phyloP scores from a whole-genome alignment of 2,797 vertebrate species.

The Chrysocyon brachyurus region DNA sequence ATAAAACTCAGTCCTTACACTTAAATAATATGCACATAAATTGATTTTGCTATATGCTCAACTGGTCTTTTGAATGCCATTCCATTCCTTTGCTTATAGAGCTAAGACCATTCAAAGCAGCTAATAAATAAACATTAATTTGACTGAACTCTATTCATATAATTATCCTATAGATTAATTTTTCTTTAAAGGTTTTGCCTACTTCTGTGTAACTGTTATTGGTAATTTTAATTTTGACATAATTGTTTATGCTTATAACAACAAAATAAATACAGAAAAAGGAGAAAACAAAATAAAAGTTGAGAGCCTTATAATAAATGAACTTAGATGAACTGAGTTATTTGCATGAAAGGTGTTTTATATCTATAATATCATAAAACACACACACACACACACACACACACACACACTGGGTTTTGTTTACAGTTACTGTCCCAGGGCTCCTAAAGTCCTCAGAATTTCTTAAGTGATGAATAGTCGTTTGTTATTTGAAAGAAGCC shows the following conservation, averaged over 20 bases:
- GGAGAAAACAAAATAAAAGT: background rate
- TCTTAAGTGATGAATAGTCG: background rate
- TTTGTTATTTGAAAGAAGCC: background rate
- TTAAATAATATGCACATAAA: background rate
- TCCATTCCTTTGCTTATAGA: background rate
- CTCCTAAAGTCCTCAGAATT: background rate
- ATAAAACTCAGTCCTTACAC: background rate
- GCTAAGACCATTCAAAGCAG: background rate
- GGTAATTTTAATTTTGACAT: background rate
- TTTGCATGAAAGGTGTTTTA: background rate
- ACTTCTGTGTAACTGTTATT: background rate
- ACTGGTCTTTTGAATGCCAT: background rate
- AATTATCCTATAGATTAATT: background rate
- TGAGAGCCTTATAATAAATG: background rate
- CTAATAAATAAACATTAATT: background rate
- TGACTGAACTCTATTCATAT: background rate
- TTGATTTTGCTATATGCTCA: background rate
- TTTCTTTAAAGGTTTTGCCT: background rate
- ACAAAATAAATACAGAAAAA: background rate
- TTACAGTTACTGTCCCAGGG: background rate
- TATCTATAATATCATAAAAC: background rate
- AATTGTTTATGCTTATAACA: background rate
- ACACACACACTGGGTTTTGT: background rate
- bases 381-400: background rate
- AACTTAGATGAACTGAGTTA: background rate